Conservation (phyloP, 2,113 vertebrate species). For the Alces alces region DNA sequence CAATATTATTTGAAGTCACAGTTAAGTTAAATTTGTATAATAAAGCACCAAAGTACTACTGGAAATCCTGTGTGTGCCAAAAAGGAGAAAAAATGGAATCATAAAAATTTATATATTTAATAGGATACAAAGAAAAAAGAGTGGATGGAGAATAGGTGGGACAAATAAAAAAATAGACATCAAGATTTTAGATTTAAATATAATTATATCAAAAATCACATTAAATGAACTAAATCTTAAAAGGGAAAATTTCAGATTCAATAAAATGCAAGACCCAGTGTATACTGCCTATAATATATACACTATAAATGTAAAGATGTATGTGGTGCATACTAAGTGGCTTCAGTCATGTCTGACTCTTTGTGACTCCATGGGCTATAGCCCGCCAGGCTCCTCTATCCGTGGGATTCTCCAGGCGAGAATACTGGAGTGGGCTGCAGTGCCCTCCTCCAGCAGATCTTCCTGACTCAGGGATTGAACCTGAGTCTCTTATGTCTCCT, state of each 20-base stretch:
- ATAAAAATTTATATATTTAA: background rate
- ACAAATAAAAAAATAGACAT: background rate
- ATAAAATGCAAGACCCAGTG: background rate
- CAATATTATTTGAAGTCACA: background rate
- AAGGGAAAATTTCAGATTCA: background rate
- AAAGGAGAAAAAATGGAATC: background rate
- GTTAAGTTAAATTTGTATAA: background rate
- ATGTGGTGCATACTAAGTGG: background rate
- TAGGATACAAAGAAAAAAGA: background rate
- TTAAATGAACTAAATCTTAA: background rate
- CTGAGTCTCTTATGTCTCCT: background rate
- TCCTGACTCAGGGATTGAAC: background rate
- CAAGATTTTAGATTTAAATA: background rate
- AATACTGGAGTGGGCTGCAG: background rate
- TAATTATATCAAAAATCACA: background rate
- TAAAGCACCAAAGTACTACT: background rate
- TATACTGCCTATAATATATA: background rate
- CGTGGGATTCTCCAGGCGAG: background rate
- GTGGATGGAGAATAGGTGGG: background rate
- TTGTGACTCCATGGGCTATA: background rate
- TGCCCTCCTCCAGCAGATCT: background rate
- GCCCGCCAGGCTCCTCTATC: rapidly evolving
- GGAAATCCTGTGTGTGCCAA: background rate
- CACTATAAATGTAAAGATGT: background rate
- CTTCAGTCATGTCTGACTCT: background rate